A percentile compares a stretch with the other conserved stretches of the same genome.
These are phyloP conservation scores for Cistogaster globosa DNA, from an alignment of 2,888 invertebrate genomes.

Conservation along the genomic window DNA sequence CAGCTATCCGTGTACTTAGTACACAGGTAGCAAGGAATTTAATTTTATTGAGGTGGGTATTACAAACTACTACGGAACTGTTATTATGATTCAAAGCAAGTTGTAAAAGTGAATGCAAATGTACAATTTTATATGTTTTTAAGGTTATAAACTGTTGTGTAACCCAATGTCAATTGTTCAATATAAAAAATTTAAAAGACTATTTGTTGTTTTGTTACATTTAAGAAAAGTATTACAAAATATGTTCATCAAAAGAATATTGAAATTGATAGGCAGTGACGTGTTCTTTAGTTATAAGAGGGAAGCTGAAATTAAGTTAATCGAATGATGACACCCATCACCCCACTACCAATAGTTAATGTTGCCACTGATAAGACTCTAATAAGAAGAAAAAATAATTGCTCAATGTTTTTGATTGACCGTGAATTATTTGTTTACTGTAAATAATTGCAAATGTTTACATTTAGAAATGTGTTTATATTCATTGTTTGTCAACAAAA, in stretches of 20 bases:
- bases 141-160: slow-evolving; percentile 83
- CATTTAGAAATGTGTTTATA: neutral
- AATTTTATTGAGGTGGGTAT: slow-evolving; percentile 77
- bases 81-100: slow-evolving; percentile 3
- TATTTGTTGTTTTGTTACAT: slow-evolving; percentile 39
- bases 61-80: neutral
- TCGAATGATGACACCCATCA: too few species aligned
- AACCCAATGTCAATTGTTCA: slow-evolving; percentile 73
- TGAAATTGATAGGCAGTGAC: neutral
- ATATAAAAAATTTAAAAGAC: slow-evolving; percentile 34
- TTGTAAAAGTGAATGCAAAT: slow-evolving; percentile 22
- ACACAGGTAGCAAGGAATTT: slow-evolving; percentile 75
- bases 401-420: slow-evolving; percentile 27
- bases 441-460: neutral
- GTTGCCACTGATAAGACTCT: too few species aligned
- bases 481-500: too few species aligned
- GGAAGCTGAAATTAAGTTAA: neutral
- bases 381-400: neutral
- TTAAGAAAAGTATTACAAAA: slow-evolving; percentile 11
- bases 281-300: neutral
- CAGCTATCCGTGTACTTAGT: slow-evolving; percentile 77
- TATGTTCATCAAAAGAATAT: neutral
- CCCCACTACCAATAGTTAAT: too few species aligned
- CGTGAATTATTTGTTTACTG: slow-evolving; percentile 24
- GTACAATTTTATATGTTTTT: slow-evolving; percentile 72